A percentile compares a stretch with the other conserved stretches of the same genome.
These are phyloP conservation scores for Capromys pilorides DNA, from an alignment of 2,797 vertebrate species.

Conservation along the genomic window DNA sequence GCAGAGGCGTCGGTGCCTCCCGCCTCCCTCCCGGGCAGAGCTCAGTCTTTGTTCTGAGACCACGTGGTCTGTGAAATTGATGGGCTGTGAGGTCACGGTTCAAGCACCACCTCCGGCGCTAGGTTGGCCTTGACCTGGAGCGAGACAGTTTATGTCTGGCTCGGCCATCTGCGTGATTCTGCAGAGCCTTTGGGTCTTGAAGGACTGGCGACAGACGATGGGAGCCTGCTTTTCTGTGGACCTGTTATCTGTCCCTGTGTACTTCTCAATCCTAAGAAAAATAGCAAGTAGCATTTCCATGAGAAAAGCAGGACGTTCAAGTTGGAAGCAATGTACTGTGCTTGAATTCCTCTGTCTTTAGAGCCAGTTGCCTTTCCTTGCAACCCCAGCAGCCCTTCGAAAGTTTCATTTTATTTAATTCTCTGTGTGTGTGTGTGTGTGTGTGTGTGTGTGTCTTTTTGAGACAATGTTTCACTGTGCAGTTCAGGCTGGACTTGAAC, in stretches of 20 bases:
- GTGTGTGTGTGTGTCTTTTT: not conserved
- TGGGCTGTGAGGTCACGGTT: slow-evolving; percentile 44
- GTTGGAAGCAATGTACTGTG: not conserved
- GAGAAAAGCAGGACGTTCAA: not conserved
- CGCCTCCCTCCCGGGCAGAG: not conserved
- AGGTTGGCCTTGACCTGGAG: not conserved
- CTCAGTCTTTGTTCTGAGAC: slow-evolving; percentile 58
- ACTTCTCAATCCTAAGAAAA: not conserved
- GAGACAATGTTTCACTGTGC: not conserved
- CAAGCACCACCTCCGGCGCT: not conserved
- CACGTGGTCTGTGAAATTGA: slow-evolving; percentile 5
- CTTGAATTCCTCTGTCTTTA: not conserved
- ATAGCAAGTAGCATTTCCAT: not conserved
- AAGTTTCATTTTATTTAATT: not conserved
- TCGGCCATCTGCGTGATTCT: not conserved
- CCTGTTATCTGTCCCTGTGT: not conserved
- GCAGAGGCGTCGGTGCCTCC: not conserved
- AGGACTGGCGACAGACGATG: not conserved
- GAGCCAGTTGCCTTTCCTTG: not conserved
- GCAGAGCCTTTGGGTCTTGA: not conserved
- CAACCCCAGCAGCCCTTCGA: not conserved
- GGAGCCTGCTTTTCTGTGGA: not conserved
- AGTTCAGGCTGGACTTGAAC: not conserved
- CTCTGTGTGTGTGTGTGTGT: too few relatives aligned
- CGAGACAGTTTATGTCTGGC: not conserved